Evolutionary conservation across 64 coral and sea anemone species (phyloP).

Genomic region (Trachythela sp.): DNA sequence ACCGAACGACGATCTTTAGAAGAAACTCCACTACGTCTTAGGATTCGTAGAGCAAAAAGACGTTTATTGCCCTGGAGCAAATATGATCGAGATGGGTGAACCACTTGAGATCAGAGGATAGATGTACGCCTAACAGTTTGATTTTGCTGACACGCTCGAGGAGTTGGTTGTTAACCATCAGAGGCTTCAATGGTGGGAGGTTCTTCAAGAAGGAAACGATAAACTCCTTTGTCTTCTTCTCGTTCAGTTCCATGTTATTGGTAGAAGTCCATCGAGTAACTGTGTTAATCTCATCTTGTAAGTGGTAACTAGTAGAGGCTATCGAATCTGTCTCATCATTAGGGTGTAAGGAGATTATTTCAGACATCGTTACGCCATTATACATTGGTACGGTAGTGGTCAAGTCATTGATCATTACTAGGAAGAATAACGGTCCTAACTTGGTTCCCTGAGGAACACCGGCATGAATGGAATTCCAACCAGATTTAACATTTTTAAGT

Average conservation of each 20-base stretch:
- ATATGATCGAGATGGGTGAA: conserved; percentile 46
- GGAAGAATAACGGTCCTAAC: too few species aligned
- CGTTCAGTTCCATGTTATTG: conserved; percentile 58
- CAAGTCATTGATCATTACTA: too few species aligned
- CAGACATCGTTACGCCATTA: too few species aligned
- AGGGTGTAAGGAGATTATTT: too few species aligned
- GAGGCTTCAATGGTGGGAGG: conserved; percentile 32
- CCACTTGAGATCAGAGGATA: conserved; percentile 54
- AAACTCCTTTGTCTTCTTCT: conserved; percentile 56
- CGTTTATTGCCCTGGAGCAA: conserved; percentile 49
- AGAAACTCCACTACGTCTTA: conserved; percentile 22
- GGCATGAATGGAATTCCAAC: too few species aligned
- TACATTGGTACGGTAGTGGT: too few species aligned
- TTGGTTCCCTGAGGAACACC: too few species aligned
- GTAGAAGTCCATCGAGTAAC: conserved; percentile 44
- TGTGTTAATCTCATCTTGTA: conserved; percentile 33
- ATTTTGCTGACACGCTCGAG: conserved; percentile 33
- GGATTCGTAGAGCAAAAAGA: conserved; percentile 42
- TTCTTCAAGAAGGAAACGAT: conserved; percentile 41
- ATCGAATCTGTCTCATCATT: too few species aligned
- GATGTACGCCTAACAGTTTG: conserved; percentile 53
- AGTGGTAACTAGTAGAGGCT: too few species aligned
- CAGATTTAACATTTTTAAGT: too few species aligned
- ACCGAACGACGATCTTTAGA: conserved; percentile 35
- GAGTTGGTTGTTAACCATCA: conserved; percentile 19